A percentile compares a stretch with the other conserved stretches of the same genome.
phyloP scores from a whole-genome alignment of 1,140 invertebrate species.

The Vanessa atalanta region DNA sequence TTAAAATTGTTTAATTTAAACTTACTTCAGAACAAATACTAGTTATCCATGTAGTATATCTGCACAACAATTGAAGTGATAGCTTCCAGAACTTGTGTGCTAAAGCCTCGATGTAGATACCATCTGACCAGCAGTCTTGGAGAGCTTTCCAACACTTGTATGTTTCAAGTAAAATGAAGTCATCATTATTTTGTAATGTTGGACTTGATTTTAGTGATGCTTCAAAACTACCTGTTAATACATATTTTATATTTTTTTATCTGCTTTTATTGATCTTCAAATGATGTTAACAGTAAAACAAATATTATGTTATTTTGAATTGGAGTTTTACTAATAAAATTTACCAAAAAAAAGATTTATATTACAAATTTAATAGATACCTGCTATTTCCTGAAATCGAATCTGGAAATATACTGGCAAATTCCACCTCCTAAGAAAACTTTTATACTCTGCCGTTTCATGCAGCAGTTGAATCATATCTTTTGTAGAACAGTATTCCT shows the following conservation, averaged over 20 bases:
- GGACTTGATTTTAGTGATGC: constrained; percentile 76
- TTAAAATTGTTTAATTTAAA: not conserved
- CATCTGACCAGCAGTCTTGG: constrained; percentile 86
- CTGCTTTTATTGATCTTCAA: not conserved
- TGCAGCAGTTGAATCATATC: constrained; percentile 81
- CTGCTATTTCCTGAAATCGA: constrained; percentile 94
- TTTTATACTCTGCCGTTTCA: constrained; percentile 84
- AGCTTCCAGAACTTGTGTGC: constrained; percentile 94
- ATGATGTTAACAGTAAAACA: not conserved
- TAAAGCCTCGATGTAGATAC: constrained; percentile 87
- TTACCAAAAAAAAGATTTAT: not conserved
- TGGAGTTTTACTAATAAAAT: not conserved
- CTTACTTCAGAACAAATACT: constrained; percentile 69
- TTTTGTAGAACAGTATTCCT: constrained; percentile 84
- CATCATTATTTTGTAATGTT: constrained; percentile 55
- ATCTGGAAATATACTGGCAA: constrained; percentile 97
- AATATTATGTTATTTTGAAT: not conserved
- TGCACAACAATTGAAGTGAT: constrained; percentile 88
- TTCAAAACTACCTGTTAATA: constrained; percentile 80
- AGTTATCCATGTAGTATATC: constrained; percentile 87
- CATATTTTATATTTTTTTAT: no score
- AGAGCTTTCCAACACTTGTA: constrained; percentile 82
- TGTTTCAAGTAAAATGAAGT: constrained; percentile 81
- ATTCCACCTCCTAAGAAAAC: constrained; percentile 94
- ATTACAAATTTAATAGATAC: constrained; percentile 46